Percentiles rank a stretch among this genome's conserved stretches.
Conservation (phyloP, 2,113 vertebrate genomes). For the Phrynosoma platyrhinos region DNA sequence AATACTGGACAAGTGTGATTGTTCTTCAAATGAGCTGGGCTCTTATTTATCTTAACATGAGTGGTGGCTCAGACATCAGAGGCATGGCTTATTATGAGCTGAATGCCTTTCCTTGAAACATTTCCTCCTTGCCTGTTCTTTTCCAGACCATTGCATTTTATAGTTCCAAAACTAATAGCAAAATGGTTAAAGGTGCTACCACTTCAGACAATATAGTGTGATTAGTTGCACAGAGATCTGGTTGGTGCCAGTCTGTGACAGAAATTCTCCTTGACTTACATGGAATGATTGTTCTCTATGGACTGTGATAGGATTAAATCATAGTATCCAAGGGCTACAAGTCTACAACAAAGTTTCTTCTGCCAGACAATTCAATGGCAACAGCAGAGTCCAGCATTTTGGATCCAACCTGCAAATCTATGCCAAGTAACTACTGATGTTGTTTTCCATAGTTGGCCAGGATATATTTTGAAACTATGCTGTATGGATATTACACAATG, state of each 20-base stretch:
- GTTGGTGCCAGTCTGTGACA: constrained; percentile 35
- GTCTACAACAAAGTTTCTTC: background rate
- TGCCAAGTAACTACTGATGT: background rate
- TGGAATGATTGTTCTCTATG: constrained; percentile 4
- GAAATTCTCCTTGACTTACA: constrained; percentile 34
- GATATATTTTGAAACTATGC: background rate
- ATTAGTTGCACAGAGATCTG: constrained; percentile 42
- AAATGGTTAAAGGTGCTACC: constrained; percentile 51
- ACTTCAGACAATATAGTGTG: constrained; percentile 46
- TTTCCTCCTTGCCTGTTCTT: constrained; percentile 59
- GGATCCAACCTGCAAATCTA: background rate
- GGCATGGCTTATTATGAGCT: constrained; percentile 46
- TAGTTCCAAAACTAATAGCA: constrained; percentile 34
- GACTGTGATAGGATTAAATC: background rate
- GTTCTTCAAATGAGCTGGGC: background rate
- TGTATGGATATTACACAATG: background rate
- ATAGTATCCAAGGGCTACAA: background rate
- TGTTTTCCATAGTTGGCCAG: background rate
- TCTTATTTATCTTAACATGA: background rate
- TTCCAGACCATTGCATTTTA: constrained; percentile 59
- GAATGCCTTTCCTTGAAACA: constrained; percentile 49
- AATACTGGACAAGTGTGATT: background rate
- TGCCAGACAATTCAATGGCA: background rate
- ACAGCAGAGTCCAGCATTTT: background rate
- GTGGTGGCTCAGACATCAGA: constrained; percentile 29